These are phyloP conservation scores for Chalcosyrphus nemorum DNA, from an alignment of 2,888 invertebrate genomes.

Conservation along the genomic window DNA sequence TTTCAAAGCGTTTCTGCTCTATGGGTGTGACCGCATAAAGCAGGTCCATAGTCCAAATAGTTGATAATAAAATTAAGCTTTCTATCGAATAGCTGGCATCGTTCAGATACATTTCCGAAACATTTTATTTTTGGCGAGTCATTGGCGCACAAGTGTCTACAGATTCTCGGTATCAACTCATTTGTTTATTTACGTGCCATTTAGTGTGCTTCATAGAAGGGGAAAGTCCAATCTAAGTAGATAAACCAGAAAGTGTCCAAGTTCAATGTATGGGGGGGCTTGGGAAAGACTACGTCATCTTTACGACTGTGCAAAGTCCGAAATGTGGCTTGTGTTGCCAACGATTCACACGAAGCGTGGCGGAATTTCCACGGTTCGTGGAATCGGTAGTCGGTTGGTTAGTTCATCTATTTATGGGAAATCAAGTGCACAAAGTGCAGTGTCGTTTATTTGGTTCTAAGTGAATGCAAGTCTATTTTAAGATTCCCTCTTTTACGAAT, in stretches of 20 bases:
- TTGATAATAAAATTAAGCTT: not conserved
- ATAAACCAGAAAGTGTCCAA: not conserved
- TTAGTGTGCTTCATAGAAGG: not conserved
- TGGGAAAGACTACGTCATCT: not conserved
- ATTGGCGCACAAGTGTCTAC: not conserved
- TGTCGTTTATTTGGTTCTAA: not conserved
- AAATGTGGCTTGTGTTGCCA: not conserved
- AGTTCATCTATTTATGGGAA: not conserved
- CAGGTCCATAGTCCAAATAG: not conserved
- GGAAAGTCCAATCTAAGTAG: not conserved
- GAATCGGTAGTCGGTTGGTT: not conserved
- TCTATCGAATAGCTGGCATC: not conserved
- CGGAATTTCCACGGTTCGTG: conserved; percentile 12
- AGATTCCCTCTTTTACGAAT: not conserved
- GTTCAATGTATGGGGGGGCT: not conserved
- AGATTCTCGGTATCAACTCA: not conserved
- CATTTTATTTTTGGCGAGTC: not conserved
- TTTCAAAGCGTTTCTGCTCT: not conserved
- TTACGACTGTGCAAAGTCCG: not conserved
- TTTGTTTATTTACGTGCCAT: not conserved
- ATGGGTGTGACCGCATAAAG: not conserved
- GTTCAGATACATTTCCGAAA: not conserved
- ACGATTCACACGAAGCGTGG: not conserved
- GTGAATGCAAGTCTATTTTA: not conserved
- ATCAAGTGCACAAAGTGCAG: not conserved